Evolutionary conservation across 1,140 invertebrate genomes (phyloP).

Genomic region (Solenopsis fugax): DNA sequence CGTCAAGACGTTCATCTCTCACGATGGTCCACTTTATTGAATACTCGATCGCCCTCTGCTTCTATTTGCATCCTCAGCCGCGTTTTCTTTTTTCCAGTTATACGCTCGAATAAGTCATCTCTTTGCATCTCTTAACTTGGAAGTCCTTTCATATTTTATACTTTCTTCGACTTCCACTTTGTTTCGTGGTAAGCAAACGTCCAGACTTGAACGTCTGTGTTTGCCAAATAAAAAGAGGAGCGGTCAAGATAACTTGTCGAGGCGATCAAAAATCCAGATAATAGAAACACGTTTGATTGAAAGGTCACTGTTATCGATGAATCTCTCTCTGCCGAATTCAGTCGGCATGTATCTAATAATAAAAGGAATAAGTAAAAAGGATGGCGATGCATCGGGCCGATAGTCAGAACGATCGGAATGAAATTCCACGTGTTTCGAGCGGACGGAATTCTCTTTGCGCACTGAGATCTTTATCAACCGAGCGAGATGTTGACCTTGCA

Average conservation of each 20-base stretch:
- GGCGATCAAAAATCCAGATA: neutral
- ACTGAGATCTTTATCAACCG: slow-evolving; percentile 42
- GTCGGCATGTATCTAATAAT: neutral
- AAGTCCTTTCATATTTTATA: neutral
- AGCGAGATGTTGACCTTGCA: slow-evolving; percentile 35
- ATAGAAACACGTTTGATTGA: slow-evolving; percentile 10
- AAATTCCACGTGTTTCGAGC: slow-evolving; percentile 24
- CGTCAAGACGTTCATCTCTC: slow-evolving; percentile 3
- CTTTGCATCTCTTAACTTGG: neutral
- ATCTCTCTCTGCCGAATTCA: neutral
- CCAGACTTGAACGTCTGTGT: neutral
- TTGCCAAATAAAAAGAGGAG: neutral
- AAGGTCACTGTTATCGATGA: neutral
- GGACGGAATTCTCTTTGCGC: slow-evolving; percentile 8
- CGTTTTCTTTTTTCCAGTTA: neutral
- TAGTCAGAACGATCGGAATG: slow-evolving; percentile 32
- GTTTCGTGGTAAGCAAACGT: neutral
- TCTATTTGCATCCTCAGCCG: neutral
- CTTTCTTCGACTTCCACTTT: neutral
- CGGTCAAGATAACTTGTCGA: neutral
- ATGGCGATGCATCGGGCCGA: slow-evolving; percentile 4
- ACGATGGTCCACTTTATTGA: neutral
- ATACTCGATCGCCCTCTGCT: neutral
- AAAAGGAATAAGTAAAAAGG: neutral
- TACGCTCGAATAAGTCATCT: neutral